Conservation (phyloP, 2,797 vertebrate genomes). For the Artibeus jamaicensis region DNA sequence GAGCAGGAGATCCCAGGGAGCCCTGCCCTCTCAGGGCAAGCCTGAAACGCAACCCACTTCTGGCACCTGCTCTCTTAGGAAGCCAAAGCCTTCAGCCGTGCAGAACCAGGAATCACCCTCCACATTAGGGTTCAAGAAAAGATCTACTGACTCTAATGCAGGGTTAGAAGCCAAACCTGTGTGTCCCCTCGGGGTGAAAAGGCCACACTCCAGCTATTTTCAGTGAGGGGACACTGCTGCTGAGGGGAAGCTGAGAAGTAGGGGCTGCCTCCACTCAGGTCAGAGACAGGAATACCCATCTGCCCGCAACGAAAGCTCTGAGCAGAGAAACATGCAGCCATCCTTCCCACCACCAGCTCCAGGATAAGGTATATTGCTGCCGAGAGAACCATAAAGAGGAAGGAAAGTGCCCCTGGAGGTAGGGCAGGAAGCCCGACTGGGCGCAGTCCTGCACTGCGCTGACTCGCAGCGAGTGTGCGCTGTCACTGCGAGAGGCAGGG, state of each 20-base stretch:
- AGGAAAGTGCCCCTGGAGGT: background rate
- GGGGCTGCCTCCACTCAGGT: background rate
- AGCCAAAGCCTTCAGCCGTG: background rate
- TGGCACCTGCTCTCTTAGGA: background rate
- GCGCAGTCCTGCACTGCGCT: fast-evolving
- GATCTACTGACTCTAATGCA: background rate
- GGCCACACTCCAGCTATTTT: background rate
- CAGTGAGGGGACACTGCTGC: background rate
- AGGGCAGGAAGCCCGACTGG: background rate
- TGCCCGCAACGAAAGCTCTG: background rate
- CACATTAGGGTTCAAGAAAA: background rate
- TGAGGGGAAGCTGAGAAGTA: background rate
- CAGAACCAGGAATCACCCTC: background rate
- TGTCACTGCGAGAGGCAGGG: fast-evolving
- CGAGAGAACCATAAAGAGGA: background rate
- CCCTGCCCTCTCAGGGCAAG: background rate
- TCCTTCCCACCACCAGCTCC: too few species aligned
- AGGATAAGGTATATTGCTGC: background rate
- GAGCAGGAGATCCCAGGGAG: background rate
- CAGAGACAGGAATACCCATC: background rate
- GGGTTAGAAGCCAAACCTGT: background rate
- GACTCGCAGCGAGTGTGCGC: background rate
- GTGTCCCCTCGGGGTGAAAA: background rate
- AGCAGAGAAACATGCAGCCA: background rate
- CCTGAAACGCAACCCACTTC: background rate